phyloP scores from a whole-genome alignment of 1,140 invertebrate species.

The Thaumatotibia leucotreta region DNA sequence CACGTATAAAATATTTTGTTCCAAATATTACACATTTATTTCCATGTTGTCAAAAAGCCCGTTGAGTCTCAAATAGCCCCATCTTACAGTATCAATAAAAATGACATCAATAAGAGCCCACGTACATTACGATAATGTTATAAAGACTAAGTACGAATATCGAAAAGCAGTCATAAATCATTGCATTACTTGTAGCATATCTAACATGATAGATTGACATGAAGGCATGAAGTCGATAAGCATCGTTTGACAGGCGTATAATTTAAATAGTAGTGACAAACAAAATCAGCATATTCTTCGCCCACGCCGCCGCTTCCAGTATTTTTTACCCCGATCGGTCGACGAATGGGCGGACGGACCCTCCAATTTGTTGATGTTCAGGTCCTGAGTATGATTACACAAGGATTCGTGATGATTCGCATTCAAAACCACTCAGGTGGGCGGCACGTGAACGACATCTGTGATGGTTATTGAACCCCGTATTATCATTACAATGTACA shows the following conservation, averaged over 20 bases:
- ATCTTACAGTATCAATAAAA: no score
- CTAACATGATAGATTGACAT: conserved; percentile 6
- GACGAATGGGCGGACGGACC: conserved; percentile 35
- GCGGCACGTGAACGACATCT: conserved; percentile 47
- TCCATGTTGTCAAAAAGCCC: no score
- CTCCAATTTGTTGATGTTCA: conserved; percentile 45
- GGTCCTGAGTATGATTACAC: conserved; percentile 43
- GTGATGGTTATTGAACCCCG: conserved; percentile 46
- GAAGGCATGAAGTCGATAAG: conserved; percentile 4
- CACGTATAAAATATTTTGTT: no score
- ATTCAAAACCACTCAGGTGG: conserved; percentile 41
- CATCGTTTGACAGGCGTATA: conserved; percentile 12
- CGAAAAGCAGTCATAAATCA: not conserved
- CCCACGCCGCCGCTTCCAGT: conserved; percentile 15
- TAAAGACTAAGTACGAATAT: not conserved
- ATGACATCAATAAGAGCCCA: no score
- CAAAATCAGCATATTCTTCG: conserved; percentile 8
- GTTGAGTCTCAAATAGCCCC: no score
- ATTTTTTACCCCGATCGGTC: conserved; percentile 16
- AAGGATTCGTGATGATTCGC: conserved; percentile 35
- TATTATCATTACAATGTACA: conserved; percentile 33
- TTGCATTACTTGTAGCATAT: conserved; percentile 2
- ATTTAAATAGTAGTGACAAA: conserved; percentile 14
- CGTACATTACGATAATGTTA: not conserved
- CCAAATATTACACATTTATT: no score